These are phyloP conservation scores for Philhelius pedissequus DNA, from an alignment of 2,888 invertebrate species.

Conservation along the genomic window DNA sequence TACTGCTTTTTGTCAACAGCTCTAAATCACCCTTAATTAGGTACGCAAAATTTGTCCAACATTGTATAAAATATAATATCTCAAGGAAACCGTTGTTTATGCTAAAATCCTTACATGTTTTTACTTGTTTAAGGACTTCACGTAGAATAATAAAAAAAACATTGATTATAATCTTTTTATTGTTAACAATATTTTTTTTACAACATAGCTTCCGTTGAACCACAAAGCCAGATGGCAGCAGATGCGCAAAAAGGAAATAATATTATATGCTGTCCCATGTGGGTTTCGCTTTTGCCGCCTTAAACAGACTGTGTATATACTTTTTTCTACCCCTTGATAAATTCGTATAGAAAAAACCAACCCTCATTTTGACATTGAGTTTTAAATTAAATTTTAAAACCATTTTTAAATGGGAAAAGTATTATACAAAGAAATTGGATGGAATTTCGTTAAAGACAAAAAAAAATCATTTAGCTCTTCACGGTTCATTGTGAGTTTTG, in stretches of 20 bases:
- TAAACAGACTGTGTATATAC: constrained; percentile 26
- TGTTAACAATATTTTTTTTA: neutral
- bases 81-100: neutral
- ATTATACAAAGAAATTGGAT: neutral
- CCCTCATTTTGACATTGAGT: constrained; percentile 47
- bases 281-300: neutral
- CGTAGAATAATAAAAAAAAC: neutral
- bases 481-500: neutral
- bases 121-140: neutral
- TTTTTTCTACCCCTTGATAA: neutral
- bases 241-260: neutral
- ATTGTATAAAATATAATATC: too few species aligned
- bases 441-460: neutral
- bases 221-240: neutral
- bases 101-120: neutral
- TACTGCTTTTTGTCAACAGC: too few species aligned
- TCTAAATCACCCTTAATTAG: too few species aligned
- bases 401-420: constrained; percentile 27
- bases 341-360: constrained; percentile 2
- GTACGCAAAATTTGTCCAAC: too few species aligned
- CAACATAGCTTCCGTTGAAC: neutral
- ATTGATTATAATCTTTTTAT: neutral
- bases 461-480: neutral
- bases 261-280: constrained; percentile 13
- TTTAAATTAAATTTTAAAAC: constrained; percentile 49